These are phyloP conservation scores for Isurus oxyrinchus DNA, from an alignment of 2,113 vertebrate species.

Conservation along the genomic window DNA sequence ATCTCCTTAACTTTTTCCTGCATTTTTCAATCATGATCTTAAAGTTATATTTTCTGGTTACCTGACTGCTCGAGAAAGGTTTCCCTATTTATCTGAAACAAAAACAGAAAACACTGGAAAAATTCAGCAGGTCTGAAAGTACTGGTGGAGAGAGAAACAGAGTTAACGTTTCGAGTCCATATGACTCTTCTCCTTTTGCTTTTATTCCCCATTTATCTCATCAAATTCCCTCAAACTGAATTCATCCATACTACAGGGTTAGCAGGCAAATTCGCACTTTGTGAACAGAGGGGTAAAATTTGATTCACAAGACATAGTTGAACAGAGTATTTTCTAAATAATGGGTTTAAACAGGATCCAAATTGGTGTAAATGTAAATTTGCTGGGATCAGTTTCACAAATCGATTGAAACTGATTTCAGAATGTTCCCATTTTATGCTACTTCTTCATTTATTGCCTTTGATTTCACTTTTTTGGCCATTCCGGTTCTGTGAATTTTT, in stretches of 20 bases:
- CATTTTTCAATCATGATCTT: background rate
- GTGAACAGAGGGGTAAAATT: background rate
- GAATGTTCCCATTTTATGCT: background rate
- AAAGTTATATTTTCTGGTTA: background rate
- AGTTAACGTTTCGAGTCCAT: no score
- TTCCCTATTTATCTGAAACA: background rate
- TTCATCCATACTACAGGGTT: background rate
- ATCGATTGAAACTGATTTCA: background rate
- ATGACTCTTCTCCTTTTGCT: no score
- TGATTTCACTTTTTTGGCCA: background rate
- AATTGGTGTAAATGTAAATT: background rate
- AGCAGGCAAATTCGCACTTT: background rate
- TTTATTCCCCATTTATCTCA: background rate
- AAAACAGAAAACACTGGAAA: no score
- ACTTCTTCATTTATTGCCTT: background rate
- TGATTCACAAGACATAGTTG: background rate
- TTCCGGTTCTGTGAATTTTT: background rate
- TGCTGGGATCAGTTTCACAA: background rate
- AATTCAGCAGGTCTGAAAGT: no score
- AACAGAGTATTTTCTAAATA: background rate
- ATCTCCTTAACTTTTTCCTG: background rate
- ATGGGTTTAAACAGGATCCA: background rate
- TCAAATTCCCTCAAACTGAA: background rate
- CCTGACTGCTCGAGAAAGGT: background rate
- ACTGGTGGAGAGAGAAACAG: no score